Base-by-base conservation (phyloP, 2,797 vertebrate genomes). In the Onychomys torridus region DNA sequence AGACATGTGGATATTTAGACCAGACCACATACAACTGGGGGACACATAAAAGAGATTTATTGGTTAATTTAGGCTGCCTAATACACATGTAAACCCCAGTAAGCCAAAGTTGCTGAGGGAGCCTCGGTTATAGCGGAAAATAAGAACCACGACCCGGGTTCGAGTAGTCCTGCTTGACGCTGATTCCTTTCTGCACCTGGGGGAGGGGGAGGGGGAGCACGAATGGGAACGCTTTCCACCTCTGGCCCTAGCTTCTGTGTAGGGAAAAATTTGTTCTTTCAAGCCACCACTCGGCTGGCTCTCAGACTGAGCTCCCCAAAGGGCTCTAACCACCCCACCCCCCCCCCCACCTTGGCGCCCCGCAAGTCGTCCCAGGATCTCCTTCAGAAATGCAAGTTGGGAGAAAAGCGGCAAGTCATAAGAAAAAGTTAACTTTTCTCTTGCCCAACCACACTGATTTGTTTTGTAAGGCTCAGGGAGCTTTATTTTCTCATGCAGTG, bases 1-100 rank as follows among this genome's bases (percentile, higher is more conserved):
- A 97, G 95, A 97, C 94, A 95, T 95, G 87, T 93, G 75, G 40
- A 29, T 87, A 67, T 92, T 92, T 96, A 90, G 97, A 97, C 95
- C 86, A 97, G 98, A 93, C 96, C 79, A 93, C 95, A 95, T 69
- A 96, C 94, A 94, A 97, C 82, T 49, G 92, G 90, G 91, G 96
- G 97, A 97, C 23, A 46, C 85, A 97, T 97, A 96, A 96, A 97
- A 93, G 94, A 97, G 97, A 98, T 98, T 98, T 98, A 98, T 97
- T 94, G 97, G 97, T 97, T 98, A 95, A 97, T 97, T 97, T 97
- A 46, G 86, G 82, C 37, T 61, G 95, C 96, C 84, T 88, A 95
- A 97, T 94, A 97, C 63, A 79, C 97, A 81, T 95, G 96, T 93
- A 96, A 96, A 95, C 87, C 67, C 96, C 87, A 85, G 89, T 89